Base-by-base conservation (phyloP, 53 echinoderm and acorn worm genomes). In the Paracentrotus lividus region DNA sequence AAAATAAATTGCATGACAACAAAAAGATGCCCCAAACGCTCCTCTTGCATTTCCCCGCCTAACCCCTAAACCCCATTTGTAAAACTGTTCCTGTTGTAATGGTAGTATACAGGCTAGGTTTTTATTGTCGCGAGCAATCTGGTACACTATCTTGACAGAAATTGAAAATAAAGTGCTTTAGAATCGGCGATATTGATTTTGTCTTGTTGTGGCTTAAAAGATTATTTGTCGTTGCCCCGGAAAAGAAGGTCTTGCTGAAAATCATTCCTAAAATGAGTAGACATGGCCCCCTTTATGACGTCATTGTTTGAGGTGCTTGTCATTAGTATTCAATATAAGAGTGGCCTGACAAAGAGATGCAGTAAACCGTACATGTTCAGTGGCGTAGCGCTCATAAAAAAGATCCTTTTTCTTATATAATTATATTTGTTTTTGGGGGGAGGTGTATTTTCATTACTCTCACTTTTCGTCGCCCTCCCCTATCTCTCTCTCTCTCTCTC, bases 101-200 rank as follows among this genome's bases (percentile, higher is more conserved):
- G 38, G 42, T 16, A 32, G 40, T 38, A 36, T 72, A 9, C 72
- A 72, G 72, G 36, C 7, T 3, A 18, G 12, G 27, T 29, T 9
- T 64, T 64, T 15, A 40, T 36, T 72, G 72, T 38, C 40, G 72
- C 72, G 14, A 32, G 18, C 64, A 31, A 64, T 64, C 27, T 64
- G 10, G 31, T 29, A 1, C 38, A 1, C 38, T 69, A 5, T 72
- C 72, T 36, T 38, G 40, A 40, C 72, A 72, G 18, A 72, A 72
- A 72, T 72, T 72, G 72, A 38, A 72, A 72, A 40, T 72, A 36
- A 42, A 72, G 72, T 72, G 72, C 72, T 72, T 6, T 72, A 16
- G 72, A 40, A 72, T 38, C 1, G 38, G 20, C 16, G 72, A 72
- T 38, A 72, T 72, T 34, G 36, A 72, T 72, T 72, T 36, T 18